Conservation (phyloP, 2,888 invertebrate species). For the Plagodis dolabraria region DNA sequence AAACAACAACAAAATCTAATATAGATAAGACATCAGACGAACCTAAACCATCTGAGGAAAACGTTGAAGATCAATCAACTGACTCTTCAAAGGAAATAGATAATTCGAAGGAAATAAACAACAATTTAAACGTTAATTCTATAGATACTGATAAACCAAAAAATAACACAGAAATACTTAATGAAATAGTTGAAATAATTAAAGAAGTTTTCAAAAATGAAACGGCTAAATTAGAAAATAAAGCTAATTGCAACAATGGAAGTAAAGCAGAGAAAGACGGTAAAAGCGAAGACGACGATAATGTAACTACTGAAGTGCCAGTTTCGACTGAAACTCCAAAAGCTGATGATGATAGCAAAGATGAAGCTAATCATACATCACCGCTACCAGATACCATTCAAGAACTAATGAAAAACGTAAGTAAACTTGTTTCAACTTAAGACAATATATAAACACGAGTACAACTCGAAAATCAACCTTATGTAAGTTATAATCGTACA, state of each 20-base stretch:
- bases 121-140: constrained; percentile 19
- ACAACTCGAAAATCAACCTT: too few species aligned
- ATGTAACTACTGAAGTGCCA: constrained; percentile 4
- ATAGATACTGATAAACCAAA: constrained; percentile 6
- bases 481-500: too few species aligned
- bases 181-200: constrained; percentile 10
- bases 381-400: background rate
- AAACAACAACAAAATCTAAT: constrained; percentile 5
- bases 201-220: constrained; percentile 15
- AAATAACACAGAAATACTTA: constrained; percentile 2
- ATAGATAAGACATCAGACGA: background rate
- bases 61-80: background rate
- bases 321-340: background rate
- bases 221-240: constrained; percentile 9
- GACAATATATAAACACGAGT: too few species aligned
- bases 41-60: constrained; percentile 2
- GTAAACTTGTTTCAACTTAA: background rate
- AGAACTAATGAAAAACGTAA: background rate
- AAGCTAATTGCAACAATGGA: constrained; percentile 3
- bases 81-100: constrained; percentile 15
- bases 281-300: background rate
- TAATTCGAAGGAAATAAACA: constrained; percentile 19
- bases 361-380: background rate
- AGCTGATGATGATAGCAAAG: background rate
- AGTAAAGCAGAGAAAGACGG: background rate